Percentiles rank a stretch among this genome's conserved stretches.
Conservation (phyloP, 1,140 invertebrate genomes). For the Pogonognathellus flavescens region DNA sequence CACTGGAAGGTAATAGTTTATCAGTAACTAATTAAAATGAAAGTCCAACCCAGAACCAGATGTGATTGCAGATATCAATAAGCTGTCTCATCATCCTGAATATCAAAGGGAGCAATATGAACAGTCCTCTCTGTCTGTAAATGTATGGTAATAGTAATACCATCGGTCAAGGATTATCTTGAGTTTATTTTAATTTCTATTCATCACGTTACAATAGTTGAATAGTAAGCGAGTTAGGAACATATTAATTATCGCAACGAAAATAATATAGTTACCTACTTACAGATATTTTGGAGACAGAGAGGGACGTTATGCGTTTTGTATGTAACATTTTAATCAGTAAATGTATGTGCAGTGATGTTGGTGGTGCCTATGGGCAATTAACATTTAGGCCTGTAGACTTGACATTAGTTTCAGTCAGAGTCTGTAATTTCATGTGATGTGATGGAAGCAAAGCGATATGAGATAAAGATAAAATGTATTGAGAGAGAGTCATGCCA, state of each 20-base stretch:
- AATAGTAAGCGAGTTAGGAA: not conserved
- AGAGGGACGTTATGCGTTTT: not conserved
- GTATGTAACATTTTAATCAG: no score
- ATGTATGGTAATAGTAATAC: no score
- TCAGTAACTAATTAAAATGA: slow-evolving; percentile 39
- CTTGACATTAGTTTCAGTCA: not conserved
- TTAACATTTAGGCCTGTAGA: not conserved
- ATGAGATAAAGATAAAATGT: not conserved
- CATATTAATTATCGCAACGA: not conserved
- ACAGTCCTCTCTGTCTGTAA: not conserved
- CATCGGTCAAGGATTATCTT: slow-evolving; percentile 38
- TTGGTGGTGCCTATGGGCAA: no score
- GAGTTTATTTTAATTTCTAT: not conserved
- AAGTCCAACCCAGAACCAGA: slow-evolving; percentile 24
- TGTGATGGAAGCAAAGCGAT: not conserved
- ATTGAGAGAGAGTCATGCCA: not conserved
- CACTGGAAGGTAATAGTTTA: slow-evolving; percentile 28
- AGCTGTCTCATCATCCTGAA: slow-evolving; percentile 15
- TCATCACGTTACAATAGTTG: not conserved
- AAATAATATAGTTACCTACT: not conserved
- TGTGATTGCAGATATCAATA: slow-evolving; percentile 32
- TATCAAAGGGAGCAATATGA: slow-evolving; percentile 3
- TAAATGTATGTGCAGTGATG: no score
- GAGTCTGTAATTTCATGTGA: not conserved
- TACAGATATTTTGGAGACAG: not conserved